These are phyloP conservation scores for Barnardius zonarius DNA, from an alignment of 2,113 vertebrate species.

Conservation along the genomic window DNA sequence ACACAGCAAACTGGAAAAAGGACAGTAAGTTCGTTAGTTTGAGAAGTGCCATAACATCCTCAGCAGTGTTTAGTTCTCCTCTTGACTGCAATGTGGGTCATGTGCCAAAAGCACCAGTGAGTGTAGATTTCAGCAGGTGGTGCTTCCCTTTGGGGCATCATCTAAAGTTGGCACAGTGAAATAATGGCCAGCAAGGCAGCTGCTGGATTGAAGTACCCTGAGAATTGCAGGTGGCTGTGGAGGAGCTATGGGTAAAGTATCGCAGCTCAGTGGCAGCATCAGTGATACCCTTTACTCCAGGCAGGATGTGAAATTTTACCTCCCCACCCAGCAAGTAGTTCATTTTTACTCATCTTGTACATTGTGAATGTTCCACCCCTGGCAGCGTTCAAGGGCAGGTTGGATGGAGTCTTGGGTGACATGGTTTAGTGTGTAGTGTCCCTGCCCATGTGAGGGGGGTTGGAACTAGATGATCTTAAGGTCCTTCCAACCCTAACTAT, in stretches of 20 bases:
- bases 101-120: not conserved
- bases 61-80: not conserved
- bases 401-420: not conserved
- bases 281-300: rapidly evolving
- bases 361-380: not conserved
- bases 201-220: not conserved
- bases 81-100: not conserved
- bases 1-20: not conserved
- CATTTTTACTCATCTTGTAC: not conserved
- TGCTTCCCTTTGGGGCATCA: not conserved
- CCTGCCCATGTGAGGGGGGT: not conserved
- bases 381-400: not conserved
- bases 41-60: not conserved
- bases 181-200: not conserved
- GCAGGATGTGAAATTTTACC: not conserved
- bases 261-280: not conserved
- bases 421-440: not conserved
- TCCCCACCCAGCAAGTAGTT: not conserved
- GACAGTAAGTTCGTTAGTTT: rapidly evolving
- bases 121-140: not conserved
- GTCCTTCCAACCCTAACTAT: not conserved
- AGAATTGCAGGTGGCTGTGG: not conserved
- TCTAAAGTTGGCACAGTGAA: not conserved
- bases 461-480: not conserved
- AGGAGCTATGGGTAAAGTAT: not conserved